A percentile compares a stretch with the other conserved stretches of the same genome.
Evolutionary conservation across 2,797 vertebrate genomes (phyloP).

Genomic region (Siniperca obscura): DNA sequence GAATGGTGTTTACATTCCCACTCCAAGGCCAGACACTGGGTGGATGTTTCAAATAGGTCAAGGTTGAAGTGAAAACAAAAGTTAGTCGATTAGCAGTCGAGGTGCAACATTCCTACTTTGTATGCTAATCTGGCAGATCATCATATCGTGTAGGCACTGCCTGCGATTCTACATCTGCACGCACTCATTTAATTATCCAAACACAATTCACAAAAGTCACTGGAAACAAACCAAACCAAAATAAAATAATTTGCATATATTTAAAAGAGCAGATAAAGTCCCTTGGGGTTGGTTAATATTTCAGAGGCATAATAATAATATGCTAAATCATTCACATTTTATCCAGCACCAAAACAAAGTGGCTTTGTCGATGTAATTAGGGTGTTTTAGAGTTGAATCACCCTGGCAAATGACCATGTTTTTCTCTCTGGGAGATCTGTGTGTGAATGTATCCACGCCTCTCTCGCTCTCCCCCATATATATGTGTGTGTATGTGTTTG

Average conservation of each 20-base stretch:
- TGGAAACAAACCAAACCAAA: conserved; percentile 86
- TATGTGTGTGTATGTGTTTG: conserved; percentile 51
- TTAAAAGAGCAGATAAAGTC: conserved; percentile 86
- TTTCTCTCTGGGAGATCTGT: conserved; percentile 81
- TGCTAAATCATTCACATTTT: conserved; percentile 87
- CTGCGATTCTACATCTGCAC: conserved; percentile 82
- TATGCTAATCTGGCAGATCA: conserved; percentile 84
- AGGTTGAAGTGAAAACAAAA: conserved; percentile 84
- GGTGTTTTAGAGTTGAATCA: conserved; percentile 85
- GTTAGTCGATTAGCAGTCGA: conserved; percentile 88
- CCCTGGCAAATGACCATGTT: conserved; percentile 85
- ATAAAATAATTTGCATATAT: conserved; percentile 88
- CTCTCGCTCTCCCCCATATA: conserved; percentile 47
- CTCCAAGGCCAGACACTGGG: conserved; percentile 70
- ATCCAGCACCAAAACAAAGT: conserved; percentile 85
- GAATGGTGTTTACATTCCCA: conserved; percentile 76
- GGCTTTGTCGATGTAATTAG: conserved; percentile 86
- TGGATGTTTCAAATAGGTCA: conserved; percentile 82
- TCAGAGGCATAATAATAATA: conserved; percentile 88
- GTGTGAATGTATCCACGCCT: conserved; percentile 67
- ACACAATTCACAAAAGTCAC: conserved; percentile 86
- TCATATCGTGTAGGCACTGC: conserved; percentile 74
- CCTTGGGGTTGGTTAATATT: conserved; percentile 86
- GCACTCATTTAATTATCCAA: conserved; percentile 85
- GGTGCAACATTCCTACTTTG: conserved; percentile 83